A percentile compares a stretch with the other conserved stretches of the same genome.
These are phyloP conservation scores for Nemotelus pantherinus DNA, from an alignment of 2,888 invertebrate genomes.

Conservation along the genomic window DNA sequence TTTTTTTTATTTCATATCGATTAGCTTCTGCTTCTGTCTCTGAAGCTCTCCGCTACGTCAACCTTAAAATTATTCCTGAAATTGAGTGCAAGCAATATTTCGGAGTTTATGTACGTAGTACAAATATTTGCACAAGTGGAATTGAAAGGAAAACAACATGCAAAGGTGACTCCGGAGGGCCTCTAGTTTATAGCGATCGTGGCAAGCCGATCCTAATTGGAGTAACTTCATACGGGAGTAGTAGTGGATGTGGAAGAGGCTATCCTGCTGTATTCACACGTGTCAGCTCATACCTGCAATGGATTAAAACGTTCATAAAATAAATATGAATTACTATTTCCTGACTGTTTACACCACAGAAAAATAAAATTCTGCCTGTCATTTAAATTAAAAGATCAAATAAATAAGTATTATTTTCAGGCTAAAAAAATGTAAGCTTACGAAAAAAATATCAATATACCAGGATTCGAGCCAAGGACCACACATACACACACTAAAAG, in stretches of 20 bases:
- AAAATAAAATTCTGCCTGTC: too few species aligned
- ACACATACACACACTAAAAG: too few species aligned
- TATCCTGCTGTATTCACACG: conserved; percentile 46
- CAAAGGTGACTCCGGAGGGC: conserved; percentile 65
- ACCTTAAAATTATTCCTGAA: conserved; percentile 62
- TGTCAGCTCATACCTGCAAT: conserved; percentile 26
- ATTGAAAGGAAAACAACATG: conserved; percentile 63
- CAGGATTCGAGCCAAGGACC: too few species aligned
- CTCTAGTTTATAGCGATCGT: conserved; percentile 51
- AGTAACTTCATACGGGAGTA: conserved; percentile 62
- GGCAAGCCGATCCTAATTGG: conserved; percentile 54
- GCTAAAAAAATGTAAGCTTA: too few species aligned
- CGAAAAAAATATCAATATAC: too few species aligned
- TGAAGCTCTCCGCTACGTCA: conserved; percentile 62
- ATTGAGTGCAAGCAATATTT: conserved; percentile 63
- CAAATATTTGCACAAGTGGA: conserved; percentile 65
- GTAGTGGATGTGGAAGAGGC: conserved; percentile 58
- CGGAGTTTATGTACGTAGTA: conserved; percentile 61
- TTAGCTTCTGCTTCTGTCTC: conserved; percentile 54
- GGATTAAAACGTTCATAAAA: conserved; percentile 4
- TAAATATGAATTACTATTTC: not conserved
- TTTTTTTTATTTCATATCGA: not conserved
- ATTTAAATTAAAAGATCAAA: too few species aligned
- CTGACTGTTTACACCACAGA: too few species aligned
- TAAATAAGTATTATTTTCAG: too few species aligned